Conservation (phyloP, 2,113 vertebrate species). For the Gymnocephalus cernua region DNA sequence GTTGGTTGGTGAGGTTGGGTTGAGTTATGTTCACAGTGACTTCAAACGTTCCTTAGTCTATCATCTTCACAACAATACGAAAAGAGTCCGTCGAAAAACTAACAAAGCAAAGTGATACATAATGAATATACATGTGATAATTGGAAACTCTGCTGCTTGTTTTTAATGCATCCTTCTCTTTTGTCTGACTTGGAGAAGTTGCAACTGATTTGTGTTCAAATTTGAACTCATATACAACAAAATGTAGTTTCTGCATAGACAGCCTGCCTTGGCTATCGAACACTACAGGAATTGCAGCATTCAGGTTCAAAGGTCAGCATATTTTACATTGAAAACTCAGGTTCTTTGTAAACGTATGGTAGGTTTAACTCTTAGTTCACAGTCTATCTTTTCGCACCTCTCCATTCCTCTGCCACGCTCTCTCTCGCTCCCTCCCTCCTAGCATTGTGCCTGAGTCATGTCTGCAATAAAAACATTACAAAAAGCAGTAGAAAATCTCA, state of each 20-base stretch:
- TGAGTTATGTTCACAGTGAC: not conserved
- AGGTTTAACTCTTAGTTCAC: too few species aligned
- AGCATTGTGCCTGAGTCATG: too few species aligned
- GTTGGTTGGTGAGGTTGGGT: not conserved
- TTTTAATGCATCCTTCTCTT: not conserved
- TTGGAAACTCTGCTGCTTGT: not conserved
- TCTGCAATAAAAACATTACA: too few species aligned
- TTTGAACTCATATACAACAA: constrained; percentile 1
- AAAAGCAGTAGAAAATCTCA: too few species aligned
- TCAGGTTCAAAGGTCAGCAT: constrained; percentile 7
- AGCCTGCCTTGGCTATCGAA: not conserved
- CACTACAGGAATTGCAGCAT: not conserved
- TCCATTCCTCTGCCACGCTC: too few species aligned
- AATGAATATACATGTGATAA: not conserved
- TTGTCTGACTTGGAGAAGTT: not conserved
- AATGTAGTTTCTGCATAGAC: constrained; percentile 6
- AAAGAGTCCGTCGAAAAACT: not conserved
- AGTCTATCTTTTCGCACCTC: too few species aligned
- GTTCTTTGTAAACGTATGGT: too few species aligned
- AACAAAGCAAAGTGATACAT: not conserved
- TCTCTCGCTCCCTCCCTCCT: too few species aligned
- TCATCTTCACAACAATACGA: not conserved
- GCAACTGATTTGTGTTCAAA: not conserved
- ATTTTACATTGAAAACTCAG: too few species aligned
- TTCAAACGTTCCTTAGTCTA: not conserved